Percentiles rank a stretch among this genome's conserved stretches.
These are phyloP conservation scores for Andrena dorsata DNA, from an alignment of 2,888 invertebrate species.

Conservation along the genomic window DNA sequence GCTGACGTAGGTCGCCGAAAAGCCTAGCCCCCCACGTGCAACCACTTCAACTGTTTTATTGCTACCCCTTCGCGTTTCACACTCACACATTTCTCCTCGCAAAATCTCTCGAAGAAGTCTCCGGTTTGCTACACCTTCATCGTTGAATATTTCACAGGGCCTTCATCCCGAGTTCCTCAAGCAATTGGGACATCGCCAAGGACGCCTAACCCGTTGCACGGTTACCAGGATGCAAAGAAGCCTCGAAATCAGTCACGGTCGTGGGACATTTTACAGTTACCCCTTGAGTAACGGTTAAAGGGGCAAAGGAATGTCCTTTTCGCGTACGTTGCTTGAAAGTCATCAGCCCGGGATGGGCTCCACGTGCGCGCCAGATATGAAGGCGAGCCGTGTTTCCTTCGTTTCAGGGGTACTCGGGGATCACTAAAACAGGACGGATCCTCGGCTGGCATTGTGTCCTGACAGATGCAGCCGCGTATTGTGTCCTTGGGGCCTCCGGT, in stretches of 20 bases:
- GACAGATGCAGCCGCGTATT: constrained; percentile 41
- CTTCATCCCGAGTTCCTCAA: no score
- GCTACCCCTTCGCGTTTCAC: constrained; percentile 68
- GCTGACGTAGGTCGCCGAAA: constrained; percentile 70
- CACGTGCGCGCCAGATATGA: constrained; percentile 61
- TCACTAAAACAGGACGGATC: constrained; percentile 14
- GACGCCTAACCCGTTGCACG: no score
- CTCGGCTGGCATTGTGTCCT: constrained; percentile 10
- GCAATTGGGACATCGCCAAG: no score
- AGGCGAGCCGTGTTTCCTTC: constrained; percentile 19
- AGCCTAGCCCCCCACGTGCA: constrained; percentile 67
- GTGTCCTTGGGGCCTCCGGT: constrained; percentile 55
- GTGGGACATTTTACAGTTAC: neutral
- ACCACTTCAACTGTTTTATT: constrained; percentile 73
- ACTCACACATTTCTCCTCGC: constrained; percentile 43
- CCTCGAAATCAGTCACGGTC: neutral
- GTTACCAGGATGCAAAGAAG: neutral
- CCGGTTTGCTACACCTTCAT: no score
- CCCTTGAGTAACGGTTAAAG: neutral
- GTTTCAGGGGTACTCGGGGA: neutral
- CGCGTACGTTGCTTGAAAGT: neutral
- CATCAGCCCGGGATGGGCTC: neutral
- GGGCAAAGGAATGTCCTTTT: neutral
- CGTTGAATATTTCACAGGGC: no score
- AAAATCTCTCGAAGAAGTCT: neutral